These are phyloP conservation scores for Caenorhabditis panamensis DNA, from an alignment of 2,888 invertebrate species.

Conservation along the genomic window DNA sequence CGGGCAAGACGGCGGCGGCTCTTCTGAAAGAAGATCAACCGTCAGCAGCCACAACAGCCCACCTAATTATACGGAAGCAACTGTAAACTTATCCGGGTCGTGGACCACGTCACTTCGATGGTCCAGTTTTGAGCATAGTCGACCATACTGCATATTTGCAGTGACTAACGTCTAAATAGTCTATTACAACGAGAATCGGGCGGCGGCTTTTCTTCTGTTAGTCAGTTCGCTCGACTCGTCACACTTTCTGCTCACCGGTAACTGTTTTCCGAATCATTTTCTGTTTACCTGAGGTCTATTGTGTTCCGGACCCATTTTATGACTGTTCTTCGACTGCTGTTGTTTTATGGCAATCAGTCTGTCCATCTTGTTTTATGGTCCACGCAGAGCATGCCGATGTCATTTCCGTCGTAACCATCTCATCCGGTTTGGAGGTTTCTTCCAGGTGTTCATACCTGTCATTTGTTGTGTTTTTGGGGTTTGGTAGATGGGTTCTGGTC, in stretches of 20 bases:
- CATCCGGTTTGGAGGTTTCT: slow-evolving; percentile 5
- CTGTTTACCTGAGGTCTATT: too few species aligned
- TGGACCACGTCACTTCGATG: slow-evolving; percentile 24
- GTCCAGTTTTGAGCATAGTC: background rate
- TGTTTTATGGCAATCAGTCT: slow-evolving; percentile 10
- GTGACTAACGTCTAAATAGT: slow-evolving; percentile 39
- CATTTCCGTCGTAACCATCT: background rate
- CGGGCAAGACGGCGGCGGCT: slow-evolving; percentile 7
- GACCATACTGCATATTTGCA: background rate
- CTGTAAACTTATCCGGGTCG: slow-evolving; percentile 33
- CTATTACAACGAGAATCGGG: slow-evolving; percentile 27
- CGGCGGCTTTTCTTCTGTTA: slow-evolving; percentile 28
- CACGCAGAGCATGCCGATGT: slow-evolving; percentile 3
- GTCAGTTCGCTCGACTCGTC: slow-evolving; percentile 34
- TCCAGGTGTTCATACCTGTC: background rate
- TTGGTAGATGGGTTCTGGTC: too few species aligned
- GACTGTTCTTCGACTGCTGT: background rate
- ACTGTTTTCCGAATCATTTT: slow-evolving; percentile 12
- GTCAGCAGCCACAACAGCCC: slow-evolving; percentile 23
- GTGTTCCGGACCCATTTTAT: background rate
- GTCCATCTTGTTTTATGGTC: slow-evolving; percentile 12
- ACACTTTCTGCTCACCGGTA: slow-evolving; percentile 37
- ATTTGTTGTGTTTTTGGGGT: too few species aligned
- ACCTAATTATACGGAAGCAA: slow-evolving; percentile 38
- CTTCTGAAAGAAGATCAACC: slow-evolving; percentile 37